phyloP scores from a whole-genome alignment of 2,888 invertebrate species.

The Acanthoscelides obtectus region DNA sequence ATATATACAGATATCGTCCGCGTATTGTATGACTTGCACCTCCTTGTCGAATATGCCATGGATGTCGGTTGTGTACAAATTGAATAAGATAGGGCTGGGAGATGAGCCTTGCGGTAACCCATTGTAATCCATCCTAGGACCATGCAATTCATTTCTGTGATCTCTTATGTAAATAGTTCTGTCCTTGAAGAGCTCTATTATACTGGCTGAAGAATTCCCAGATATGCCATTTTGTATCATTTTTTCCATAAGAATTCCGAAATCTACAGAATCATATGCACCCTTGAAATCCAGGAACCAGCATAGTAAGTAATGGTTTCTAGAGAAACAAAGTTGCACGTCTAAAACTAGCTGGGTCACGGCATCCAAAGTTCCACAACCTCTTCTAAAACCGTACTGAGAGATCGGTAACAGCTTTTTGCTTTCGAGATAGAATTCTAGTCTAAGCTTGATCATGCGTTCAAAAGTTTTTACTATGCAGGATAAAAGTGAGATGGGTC shows the following conservation, averaged over 20 bases:
- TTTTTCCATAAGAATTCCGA: neutral
- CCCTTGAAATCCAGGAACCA: neutral
- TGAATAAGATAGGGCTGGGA: neutral
- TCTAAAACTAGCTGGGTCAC: no score
- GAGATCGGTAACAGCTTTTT: no score
- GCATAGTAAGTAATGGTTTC: no score
- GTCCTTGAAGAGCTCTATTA: neutral
- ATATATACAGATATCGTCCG: neutral
- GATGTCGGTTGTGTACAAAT: neutral
- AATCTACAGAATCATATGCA: neutral
- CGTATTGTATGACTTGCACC: neutral
- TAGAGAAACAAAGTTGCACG: no score
- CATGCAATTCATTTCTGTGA: neutral
- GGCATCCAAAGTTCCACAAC: no score
- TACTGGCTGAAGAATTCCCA: neutral
- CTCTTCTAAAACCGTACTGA: no score
- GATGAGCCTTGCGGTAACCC: neutral
- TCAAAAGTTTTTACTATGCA: no score
- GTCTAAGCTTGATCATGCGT: no score
- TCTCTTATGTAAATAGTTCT: neutral
- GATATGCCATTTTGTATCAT: neutral
- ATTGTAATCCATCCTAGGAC: neutral
- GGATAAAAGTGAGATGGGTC: no score
- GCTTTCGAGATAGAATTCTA: no score
- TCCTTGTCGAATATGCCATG: neutral